These are phyloP conservation scores for Castor canadensis DNA, from an alignment of 2,113 vertebrate species.

Conservation along the genomic window DNA sequence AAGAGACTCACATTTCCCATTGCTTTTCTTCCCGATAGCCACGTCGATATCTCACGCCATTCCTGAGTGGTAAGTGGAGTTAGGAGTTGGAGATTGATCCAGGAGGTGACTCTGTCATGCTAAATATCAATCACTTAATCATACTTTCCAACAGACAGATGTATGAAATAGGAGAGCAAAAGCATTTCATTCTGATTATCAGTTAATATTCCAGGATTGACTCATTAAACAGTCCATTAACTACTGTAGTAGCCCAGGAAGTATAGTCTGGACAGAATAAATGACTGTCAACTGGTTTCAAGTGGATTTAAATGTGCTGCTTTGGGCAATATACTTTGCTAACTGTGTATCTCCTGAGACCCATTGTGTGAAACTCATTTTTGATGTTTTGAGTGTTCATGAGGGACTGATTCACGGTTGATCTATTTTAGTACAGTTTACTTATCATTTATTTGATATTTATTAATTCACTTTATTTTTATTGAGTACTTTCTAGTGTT, in stretches of 20 bases:
- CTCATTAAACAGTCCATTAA: slow-evolving; percentile 74
- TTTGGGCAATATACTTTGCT: slow-evolving; percentile 47
- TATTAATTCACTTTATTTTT: slow-evolving; percentile 12
- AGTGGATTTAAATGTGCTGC: slow-evolving; percentile 60
- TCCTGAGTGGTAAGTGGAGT: not conserved
- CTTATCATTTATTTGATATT: slow-evolving; percentile 28
- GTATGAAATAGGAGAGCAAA: slow-evolving; percentile 19
- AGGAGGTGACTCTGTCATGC: not conserved
- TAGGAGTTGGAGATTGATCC: not conserved
- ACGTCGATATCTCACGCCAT: not conserved
- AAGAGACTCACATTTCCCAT: not conserved
- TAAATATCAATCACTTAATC: not conserved
- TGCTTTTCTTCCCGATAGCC: not conserved
- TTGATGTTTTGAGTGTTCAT: not conserved
- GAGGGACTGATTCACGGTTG: slow-evolving; percentile 30
- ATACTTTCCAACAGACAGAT: slow-evolving; percentile 5
- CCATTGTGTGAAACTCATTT: slow-evolving; percentile 43
- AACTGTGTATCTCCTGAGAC: slow-evolving; percentile 56
- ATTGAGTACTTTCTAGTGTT: not conserved
- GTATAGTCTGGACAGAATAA: slow-evolving; percentile 63
- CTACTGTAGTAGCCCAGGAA: slow-evolving; percentile 61
- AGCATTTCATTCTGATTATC: slow-evolving; percentile 64
- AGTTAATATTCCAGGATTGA: slow-evolving; percentile 64
- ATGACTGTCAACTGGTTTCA: slow-evolving; percentile 63
- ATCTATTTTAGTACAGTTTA: slow-evolving; percentile 52